Evolutionary conservation across 1,140 invertebrate species (phyloP).

Genomic region (Drosophila sechellia): DNA sequence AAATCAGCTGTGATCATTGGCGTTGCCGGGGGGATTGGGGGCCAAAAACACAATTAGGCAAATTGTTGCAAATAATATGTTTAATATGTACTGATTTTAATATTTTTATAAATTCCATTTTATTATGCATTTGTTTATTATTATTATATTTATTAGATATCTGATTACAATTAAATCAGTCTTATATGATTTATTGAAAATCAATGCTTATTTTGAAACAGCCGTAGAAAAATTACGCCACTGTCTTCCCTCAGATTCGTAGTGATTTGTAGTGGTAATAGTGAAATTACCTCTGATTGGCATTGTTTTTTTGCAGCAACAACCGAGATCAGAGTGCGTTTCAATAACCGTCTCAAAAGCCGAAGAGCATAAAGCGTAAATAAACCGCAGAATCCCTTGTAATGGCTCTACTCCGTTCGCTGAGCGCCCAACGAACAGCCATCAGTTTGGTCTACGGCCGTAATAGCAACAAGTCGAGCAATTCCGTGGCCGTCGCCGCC

Average conservation of each 20-base stretch:
- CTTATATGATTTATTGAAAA: too few relatives aligned
- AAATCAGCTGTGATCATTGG: constrained; percentile 6
- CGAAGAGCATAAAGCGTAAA: constrained; percentile 13
- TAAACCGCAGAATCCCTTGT: constrained; percentile 45
- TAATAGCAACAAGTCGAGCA: constrained; percentile 37
- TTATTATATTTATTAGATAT: background rate
- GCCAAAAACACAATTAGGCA: background rate
- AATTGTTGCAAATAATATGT: too few relatives aligned
- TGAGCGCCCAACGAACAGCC: constrained; percentile 77
- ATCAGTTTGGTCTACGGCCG: constrained; percentile 71
- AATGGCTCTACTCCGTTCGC: constrained; percentile 84
- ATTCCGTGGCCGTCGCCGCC: constrained; percentile 26
- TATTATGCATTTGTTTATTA: background rate
- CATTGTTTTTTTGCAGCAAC: background rate
- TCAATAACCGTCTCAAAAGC: constrained; percentile 6
- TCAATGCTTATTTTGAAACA: too few relatives aligned
- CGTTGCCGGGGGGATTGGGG: background rate
- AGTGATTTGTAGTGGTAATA: background rate
- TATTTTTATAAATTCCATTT: too few relatives aligned
- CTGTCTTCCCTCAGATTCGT: background rate
- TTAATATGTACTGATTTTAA: too few relatives aligned
- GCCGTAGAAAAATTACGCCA: background rate
- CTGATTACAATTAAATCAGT: too few relatives aligned
- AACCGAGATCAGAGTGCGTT: background rate
- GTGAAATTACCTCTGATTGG: background rate